Percentiles rank a stretch among this genome's conserved stretches.
These are phyloP conservation scores for Sialis lutaria DNA, from an alignment of 2,888 invertebrate genomes.

Conservation along the genomic window DNA sequence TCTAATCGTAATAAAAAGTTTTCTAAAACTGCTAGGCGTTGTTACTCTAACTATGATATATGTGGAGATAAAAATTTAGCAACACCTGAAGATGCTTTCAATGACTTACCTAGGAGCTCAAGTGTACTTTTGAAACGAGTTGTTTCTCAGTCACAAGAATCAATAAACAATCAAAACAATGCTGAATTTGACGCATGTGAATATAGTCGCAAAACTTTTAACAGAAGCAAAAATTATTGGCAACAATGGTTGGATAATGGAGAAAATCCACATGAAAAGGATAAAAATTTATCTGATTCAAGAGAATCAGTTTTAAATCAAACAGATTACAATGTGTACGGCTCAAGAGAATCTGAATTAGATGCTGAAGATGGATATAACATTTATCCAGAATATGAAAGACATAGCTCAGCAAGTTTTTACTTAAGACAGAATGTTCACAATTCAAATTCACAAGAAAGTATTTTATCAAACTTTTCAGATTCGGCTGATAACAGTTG, in stretches of 20 bases:
- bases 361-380: not conserved
- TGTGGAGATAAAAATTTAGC: conserved; percentile 25
- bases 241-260: not conserved
- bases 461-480: conserved; percentile 55
- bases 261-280: not conserved
- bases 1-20: conserved; percentile 15
- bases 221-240: not conserved
- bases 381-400: conserved; percentile 10
- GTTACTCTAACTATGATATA: conserved; percentile 65
- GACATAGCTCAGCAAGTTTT: conserved; percentile 38
- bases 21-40: conserved; percentile 37
- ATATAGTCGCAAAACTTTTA: not conserved
- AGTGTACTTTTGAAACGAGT: conserved; percentile 4
- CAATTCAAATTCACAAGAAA: conserved; percentile 56
- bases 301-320: not conserved
- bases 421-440: conserved; percentile 51
- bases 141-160: conserved; percentile 2
- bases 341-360: conserved; percentile 1
- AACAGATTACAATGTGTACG: not conserved
- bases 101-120: conserved; percentile 7
- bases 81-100: conserved; percentile 7
- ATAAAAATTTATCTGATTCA: not conserved
- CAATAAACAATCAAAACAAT: not conserved
- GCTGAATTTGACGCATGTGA: not conserved
- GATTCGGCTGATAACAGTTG: conserved; percentile 41